A percentile compares a stretch with the other conserved stretches of the same genome.
phyloP scores from a whole-genome alignment of 2,797 vertebrate genomes.

The Benthosema pterotum region DNA sequence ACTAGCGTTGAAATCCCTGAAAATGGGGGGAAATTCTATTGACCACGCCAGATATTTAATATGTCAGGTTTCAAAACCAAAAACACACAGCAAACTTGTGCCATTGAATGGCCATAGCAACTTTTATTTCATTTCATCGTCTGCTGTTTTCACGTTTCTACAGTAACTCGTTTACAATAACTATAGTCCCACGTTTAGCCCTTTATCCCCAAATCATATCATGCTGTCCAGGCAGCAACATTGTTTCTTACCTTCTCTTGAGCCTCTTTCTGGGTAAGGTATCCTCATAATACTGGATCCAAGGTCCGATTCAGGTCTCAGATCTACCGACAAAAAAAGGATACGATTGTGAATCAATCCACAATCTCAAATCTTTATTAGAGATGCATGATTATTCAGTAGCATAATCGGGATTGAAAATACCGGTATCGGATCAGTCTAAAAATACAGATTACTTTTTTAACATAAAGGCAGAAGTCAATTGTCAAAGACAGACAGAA shows the following conservation, averaged over 20 bases:
- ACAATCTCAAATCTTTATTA: too few relatives aligned
- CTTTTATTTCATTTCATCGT: neutral
- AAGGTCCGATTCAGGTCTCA: conserved; percentile 20
- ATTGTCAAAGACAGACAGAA: too few relatives aligned
- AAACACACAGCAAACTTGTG: neutral
- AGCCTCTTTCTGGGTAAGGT: conserved; percentile 28
- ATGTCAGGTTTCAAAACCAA: neutral
- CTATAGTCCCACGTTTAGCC: neutral
- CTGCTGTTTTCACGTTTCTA: neutral
- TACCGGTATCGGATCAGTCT: too few relatives aligned
- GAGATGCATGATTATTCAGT: too few relatives aligned
- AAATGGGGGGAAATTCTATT: conserved; percentile 14
- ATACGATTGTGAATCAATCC: too few relatives aligned
- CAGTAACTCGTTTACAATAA: neutral
- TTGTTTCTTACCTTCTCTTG: conserved; percentile 62
- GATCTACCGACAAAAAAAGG: neutral
- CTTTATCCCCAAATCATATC: too few relatives aligned
- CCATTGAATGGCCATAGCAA: neutral
- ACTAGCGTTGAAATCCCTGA: neutral
- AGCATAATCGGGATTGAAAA: too few relatives aligned
- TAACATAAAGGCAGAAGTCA: too few relatives aligned
- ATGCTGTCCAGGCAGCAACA: conserved; percentile 28
- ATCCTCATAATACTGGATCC: conserved; percentile 27
- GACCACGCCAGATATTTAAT: neutral
- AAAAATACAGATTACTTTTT: too few relatives aligned